Conservation (phyloP, 2,888 invertebrate species). For the Petrolisthes manimaculis region DNA sequence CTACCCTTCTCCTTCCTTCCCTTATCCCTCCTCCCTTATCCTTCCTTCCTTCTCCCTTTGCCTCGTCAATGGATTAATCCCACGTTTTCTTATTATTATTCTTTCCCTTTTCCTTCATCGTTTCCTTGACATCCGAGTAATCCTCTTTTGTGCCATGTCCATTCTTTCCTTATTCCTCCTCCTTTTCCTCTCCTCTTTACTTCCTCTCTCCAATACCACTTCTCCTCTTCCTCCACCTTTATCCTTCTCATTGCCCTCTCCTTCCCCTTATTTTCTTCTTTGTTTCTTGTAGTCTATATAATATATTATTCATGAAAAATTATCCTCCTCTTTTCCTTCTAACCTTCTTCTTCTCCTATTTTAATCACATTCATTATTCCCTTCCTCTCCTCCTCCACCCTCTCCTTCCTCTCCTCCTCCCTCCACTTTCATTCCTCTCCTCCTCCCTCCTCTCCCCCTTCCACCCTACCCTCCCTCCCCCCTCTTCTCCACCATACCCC, state of each 20-base stretch:
- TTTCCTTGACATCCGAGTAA: background rate
- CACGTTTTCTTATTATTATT: background rate
- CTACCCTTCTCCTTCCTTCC: background rate
- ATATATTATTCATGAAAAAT: no score
- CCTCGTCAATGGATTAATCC: background rate
- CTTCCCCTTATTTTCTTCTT: background rate
- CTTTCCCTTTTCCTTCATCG: background rate
- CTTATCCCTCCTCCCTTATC: background rate
- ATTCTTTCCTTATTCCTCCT: background rate
- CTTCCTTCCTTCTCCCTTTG: background rate
- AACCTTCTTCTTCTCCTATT: no score
- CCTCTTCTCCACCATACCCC: background rate
- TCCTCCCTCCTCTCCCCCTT: background rate
- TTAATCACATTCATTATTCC: no score
- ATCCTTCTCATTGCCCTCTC: background rate
- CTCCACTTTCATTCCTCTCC: background rate
- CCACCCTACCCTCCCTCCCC: background rate
- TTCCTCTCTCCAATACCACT: background rate
- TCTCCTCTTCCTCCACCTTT: background rate
- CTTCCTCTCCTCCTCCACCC: slow-evolving; percentile 2
- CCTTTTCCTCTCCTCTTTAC: background rate
- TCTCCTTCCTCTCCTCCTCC: slow-evolving; percentile 8
- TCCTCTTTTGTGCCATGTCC: background rate
- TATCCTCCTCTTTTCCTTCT: no score
- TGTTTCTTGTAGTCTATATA: background rate